Evolutionary conservation across 2,888 invertebrate genomes (phyloP), one percentile per base, ranked within the genome.

Genomic region (Smittia aterrima): DNA sequence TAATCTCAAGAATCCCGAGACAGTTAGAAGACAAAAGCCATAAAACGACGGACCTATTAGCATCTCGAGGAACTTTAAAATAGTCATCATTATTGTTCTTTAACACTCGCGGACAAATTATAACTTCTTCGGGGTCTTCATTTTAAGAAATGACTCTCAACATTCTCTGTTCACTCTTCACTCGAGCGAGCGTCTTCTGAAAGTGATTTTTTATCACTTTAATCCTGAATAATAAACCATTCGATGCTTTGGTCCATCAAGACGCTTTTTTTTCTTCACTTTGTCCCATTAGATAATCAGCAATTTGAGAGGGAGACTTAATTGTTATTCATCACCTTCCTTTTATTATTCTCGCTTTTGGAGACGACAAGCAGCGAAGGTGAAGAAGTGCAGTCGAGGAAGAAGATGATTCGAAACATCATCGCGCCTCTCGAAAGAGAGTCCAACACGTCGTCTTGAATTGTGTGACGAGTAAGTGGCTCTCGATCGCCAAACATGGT

Each of bases 121-220:
- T 58, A 58, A 58, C 58, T 58, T 58, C 58, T 58, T 22, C 11
- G 2, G 47, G n/a, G 9, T 18, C 18, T 11, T 58, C 11, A 7
- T 22, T 58, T 58, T 18, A 20, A 58, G 58, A 58, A 58, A 22
- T 22, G 58, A 58, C 22, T 58, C 18, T 47, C 47, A 47, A 38
- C 38, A 7, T 38, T n/a, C 9, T 38, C 38, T 38, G 38, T 47
- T 47, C n/a, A n/a, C 13, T 16, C 47, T n/a, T n/a, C n/a, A n/a
- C n/a, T n/a, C n/a, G n/a, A n/a, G n/a, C n/a, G n/a, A n/a, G 11
- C 47, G 20, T 22, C 27, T 64, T 64, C 24, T 20, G 66, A 27
- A 32, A 66, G 66, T 66, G 66, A 66, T 66, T 66, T 66, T 66
- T 32, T 66, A 66, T 66, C 66, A 66, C 32, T 66, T 18, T 66